phyloP scores from a whole-genome alignment of 2,797 vertebrate genomes.

The Oreochromis grahami region DNA sequence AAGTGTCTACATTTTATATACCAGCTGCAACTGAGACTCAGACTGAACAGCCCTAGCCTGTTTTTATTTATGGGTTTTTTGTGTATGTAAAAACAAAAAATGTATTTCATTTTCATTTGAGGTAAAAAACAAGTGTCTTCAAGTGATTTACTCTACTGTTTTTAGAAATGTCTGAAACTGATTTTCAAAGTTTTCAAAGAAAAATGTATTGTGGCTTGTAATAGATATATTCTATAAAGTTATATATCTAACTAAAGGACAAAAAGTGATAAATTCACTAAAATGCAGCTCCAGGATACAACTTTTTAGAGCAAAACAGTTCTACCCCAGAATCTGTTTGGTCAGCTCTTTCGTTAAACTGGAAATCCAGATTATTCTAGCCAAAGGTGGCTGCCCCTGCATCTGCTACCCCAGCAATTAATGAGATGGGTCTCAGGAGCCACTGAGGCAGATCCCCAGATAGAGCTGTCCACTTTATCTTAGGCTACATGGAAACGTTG shows the following conservation, averaged over 20 bases:
- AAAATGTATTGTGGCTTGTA: background rate
- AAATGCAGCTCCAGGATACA: background rate
- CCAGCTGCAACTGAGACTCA: background rate
- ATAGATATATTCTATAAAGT: background rate
- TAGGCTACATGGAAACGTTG: constrained; percentile 59
- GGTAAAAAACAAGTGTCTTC: background rate
- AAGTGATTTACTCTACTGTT: background rate
- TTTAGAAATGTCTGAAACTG: background rate
- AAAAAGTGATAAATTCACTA: background rate
- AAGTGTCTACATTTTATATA: background rate
- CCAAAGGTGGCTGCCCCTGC: constrained; percentile 72
- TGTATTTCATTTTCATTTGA: background rate
- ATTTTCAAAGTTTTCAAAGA: background rate
- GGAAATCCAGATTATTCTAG: constrained; percentile 70
- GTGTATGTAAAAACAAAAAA: background rate
- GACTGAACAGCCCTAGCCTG: background rate
- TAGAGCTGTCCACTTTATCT: constrained; percentile 78
- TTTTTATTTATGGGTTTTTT: background rate
- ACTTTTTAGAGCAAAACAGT: constrained; percentile 14
- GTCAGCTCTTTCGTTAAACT: constrained; percentile 55
- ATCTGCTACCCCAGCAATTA: constrained; percentile 73
- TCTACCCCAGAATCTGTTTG: constrained; percentile 28
- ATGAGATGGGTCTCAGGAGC: constrained; percentile 72
- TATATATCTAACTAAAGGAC: background rate
- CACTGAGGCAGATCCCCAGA: constrained; percentile 72